A percentile compares a stretch with the other conserved stretches of the same genome.
Evolutionary conservation across 1,140 invertebrate genomes (phyloP).

Genomic region (Drosophila santomea): DNA sequence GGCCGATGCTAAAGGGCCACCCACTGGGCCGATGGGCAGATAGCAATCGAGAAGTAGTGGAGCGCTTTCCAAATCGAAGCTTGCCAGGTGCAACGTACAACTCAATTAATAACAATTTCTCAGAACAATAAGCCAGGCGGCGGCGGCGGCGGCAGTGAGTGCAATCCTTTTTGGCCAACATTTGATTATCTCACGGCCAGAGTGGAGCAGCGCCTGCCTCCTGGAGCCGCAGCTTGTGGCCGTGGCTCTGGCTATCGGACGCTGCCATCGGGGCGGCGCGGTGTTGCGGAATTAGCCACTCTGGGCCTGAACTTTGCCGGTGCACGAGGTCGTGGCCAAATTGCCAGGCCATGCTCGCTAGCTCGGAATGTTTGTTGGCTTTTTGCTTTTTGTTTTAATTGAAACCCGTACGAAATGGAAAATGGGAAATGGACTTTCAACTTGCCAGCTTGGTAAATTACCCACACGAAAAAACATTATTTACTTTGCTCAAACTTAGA

Average conservation of each 20-base stretch:
- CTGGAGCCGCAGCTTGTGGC: conserved; percentile 18
- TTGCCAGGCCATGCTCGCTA: conserved; percentile 47
- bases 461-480: conserved; percentile 15
- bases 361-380: conserved; percentile 34
- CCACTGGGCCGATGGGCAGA: conserved; percentile 44
- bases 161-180: conserved; percentile 48
- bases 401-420: conserved; percentile 75
- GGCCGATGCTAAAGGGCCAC: conserved; percentile 44
- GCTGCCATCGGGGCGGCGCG: conserved; percentile 57
- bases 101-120: conserved; percentile 84
- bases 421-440: conserved; percentile 75
- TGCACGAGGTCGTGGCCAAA: conserved; percentile 67
- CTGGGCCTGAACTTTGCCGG: conserved; percentile 59
- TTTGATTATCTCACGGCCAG: conserved; percentile 69
- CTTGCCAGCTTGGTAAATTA: conserved; percentile 62
- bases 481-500: no score
- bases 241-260: conserved; percentile 48
- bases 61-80: conserved; percentile 15
- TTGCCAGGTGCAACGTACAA: conserved; percentile 46
- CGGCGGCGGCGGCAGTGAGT: conserved; percentile 12
- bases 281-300: conserved; percentile 70
- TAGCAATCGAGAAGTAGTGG: not conserved
- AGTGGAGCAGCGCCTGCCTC: conserved; percentile 20
- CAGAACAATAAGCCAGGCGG: conserved; percentile 64
- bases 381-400: conserved; percentile 69